Evolutionary conservation across 2,888 invertebrate genomes (phyloP).

Genomic region (Ornithoptera priamus): DNA sequence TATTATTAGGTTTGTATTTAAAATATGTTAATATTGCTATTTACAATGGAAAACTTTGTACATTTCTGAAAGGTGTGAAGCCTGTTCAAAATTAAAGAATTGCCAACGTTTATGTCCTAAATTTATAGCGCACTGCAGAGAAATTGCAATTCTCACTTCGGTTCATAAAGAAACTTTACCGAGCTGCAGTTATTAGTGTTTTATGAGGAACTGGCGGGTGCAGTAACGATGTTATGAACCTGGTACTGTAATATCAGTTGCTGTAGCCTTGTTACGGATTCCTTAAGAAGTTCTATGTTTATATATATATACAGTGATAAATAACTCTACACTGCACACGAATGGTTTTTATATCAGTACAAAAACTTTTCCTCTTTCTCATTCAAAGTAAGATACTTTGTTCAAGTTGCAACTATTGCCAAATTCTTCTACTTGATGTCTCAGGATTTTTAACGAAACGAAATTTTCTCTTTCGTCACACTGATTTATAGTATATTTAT

Average conservation of each 20-base stretch:
- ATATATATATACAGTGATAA: background rate
- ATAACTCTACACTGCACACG: background rate
- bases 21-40: background rate
- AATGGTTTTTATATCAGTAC: background rate
- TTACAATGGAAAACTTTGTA: background rate
- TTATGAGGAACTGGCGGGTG: constrained; percentile 19
- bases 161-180: constrained; percentile 23
- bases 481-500: no score
- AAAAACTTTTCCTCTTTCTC: background rate
- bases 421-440: background rate
- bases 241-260: constrained; percentile 12
- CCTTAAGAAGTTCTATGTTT: background rate
- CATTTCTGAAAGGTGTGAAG: background rate
- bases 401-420: background rate
- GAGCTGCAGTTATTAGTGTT: constrained; percentile 27
- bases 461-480: no score
- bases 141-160: constrained; percentile 24
- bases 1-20: no score
- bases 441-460: background rate
- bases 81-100: background rate
- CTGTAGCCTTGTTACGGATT: constrained; percentile 2
- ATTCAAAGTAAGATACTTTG: background rate
- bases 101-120: constrained; percentile 8
- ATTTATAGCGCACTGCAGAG: constrained; percentile 15
- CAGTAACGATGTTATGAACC: constrained; percentile 21